These are phyloP conservation scores for Gyps fulvus DNA, from an alignment of 2,113 vertebrate genomes.

Conservation along the genomic window DNA sequence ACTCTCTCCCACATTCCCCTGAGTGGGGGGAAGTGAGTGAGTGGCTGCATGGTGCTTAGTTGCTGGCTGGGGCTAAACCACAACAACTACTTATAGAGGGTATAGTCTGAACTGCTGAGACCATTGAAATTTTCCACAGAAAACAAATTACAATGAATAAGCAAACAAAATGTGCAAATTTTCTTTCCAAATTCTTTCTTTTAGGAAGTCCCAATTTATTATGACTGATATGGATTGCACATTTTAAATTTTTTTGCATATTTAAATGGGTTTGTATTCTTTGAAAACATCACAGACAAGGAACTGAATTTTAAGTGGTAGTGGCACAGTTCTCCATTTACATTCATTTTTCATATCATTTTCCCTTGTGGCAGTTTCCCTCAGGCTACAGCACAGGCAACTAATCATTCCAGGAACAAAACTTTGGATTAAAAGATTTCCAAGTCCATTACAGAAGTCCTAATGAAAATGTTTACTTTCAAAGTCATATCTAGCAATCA, in stretches of 20 bases:
- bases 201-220: neutral
- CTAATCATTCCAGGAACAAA: neutral
- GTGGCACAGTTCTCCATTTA: neutral
- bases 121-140: neutral
- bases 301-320: neutral
- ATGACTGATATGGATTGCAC: neutral
- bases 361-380: neutral
- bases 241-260: neutral
- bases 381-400: neutral
- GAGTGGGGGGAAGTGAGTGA: too few species aligned
- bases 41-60: too few species aligned
- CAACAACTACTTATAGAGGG: neutral
- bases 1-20: too few species aligned
- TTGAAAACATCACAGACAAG: neutral
- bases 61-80: too few species aligned
- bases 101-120: neutral
- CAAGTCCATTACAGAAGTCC: neutral
- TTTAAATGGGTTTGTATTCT: neutral
- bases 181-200: neutral
- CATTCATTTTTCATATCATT: neutral
- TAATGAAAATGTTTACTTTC: slow-evolving; percentile 6
- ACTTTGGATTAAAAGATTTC: slow-evolving; percentile 2
- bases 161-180: neutral
- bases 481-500: neutral
- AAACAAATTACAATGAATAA: neutral